phyloP scores from a whole-genome alignment of 2,888 invertebrate species.

The Coecobrya sp. region DNA sequence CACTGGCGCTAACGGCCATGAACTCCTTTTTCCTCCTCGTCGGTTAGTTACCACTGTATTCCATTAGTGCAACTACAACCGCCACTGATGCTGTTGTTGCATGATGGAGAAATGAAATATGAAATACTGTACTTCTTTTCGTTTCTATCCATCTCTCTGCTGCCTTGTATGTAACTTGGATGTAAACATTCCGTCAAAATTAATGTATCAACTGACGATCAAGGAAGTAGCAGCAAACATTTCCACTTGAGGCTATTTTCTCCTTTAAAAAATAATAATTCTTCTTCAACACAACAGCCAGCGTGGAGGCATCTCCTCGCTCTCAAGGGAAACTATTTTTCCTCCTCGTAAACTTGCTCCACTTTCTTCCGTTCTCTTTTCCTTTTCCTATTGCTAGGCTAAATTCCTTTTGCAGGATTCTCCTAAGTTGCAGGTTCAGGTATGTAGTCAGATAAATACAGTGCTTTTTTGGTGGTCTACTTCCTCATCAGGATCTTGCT shows the following conservation, averaged over 20 bases:
- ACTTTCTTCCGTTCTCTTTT: slow-evolving; percentile 43
- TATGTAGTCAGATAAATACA: slow-evolving; percentile 5
- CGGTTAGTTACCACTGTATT: slow-evolving; percentile 15
- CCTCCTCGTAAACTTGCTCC: slow-evolving; percentile 42
- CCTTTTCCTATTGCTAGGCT: background rate
- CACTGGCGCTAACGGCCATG: slow-evolving; percentile 36
- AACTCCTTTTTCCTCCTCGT: background rate
- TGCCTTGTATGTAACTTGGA: background rate
- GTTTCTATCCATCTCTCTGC: background rate
- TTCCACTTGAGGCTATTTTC: slow-evolving; percentile 67
- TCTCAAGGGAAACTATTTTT: slow-evolving; percentile 53
- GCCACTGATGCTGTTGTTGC: background rate
- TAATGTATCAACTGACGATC: slow-evolving; percentile 67
- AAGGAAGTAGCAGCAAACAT: slow-evolving; percentile 56
- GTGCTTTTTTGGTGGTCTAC: background rate
- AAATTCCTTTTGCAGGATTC: background rate
- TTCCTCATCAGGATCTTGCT: background rate
- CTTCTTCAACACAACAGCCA: slow-evolving; percentile 37
- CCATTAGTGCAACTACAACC: background rate
- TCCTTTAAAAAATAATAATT: slow-evolving; percentile 24
- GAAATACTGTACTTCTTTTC: slow-evolving; percentile 1
- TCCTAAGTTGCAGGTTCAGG: background rate
- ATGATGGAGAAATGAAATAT: slow-evolving; percentile 22
- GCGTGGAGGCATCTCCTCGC: slow-evolving; percentile 24
- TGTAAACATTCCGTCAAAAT: slow-evolving; percentile 68